Evolutionary conservation across 2,113 vertebrate genomes (phyloP), one percentile per base, ranked within the genome.

Genomic region (Chaetorhynchus papuensis): DNA sequence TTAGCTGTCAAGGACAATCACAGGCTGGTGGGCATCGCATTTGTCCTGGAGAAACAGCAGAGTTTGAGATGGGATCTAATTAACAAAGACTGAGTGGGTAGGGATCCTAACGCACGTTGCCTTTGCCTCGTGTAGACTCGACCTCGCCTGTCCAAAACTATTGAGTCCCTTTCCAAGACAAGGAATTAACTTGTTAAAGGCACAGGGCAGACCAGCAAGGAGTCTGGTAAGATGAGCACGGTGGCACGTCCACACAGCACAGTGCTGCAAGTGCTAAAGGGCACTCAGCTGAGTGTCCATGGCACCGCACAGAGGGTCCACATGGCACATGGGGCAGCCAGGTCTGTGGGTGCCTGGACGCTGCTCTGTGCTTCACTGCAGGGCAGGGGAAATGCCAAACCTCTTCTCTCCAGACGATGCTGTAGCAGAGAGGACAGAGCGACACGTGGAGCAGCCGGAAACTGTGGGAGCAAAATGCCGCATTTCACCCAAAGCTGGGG

Each of bases 1-100:
- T 72, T 60, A 57, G 72, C 64, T 93, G 77, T 84, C 87, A 83
- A 37, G 56, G 60, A 30, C 16, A 72, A 78, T 90, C 70, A 88
- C 35, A 79, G 65, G 26, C 37, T 50, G 63, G n/a, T 74, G 59
- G 56, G 37, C 47, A 77, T 70, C 5, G 11, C 28, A 45, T 83
- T 63, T 81, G 20, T 90, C 89, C 80, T 50, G 72, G 52, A 89
- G 64, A 94, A 90, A 77, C 1, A 15, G 76, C 28, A 39, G 56
- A 71, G 66, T 53, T 50, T 27, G 52, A 72, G 68, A 50, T 81
- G 50, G 60, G 60, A 83, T 83, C 54, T 87, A 77, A 89, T 91
- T 89, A 94, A 74, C 42, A 31, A 68, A 83, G 77, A 88, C 59
- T 77, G 64, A 81, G 80, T 1, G 11, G 45, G 69, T 61, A 61